A percentile compares a stretch with the other conserved stretches of the same genome.
Evolutionary conservation across 2,888 invertebrate species (phyloP).

Genomic region (Leucoptera coffeella): DNA sequence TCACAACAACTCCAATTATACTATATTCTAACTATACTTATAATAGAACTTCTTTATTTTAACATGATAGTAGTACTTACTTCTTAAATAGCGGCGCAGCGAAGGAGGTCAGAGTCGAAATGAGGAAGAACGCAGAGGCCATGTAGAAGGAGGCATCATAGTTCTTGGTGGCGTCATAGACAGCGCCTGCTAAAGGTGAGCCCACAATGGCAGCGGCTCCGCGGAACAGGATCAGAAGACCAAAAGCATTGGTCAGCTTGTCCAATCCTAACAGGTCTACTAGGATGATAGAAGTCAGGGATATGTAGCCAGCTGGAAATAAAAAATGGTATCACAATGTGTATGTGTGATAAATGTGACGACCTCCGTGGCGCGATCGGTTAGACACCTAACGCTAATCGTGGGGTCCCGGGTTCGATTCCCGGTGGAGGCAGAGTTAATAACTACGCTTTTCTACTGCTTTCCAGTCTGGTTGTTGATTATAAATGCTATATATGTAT

Average conservation of each 20-base stretch:
- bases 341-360: too few species aligned
- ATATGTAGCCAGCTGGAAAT: slow-evolving; percentile 87
- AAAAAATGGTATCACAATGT: too few species aligned
- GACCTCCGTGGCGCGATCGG: too few species aligned
- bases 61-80: slow-evolving; percentile 11
- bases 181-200: slow-evolving; percentile 77
- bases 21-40: too few species aligned
- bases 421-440: too few species aligned
- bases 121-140: slow-evolving; percentile 82
- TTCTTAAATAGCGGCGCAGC: slow-evolving; percentile 64
- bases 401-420: too few species aligned
- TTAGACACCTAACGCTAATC: too few species aligned
- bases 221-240: slow-evolving; percentile 89
- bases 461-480: too few species aligned
- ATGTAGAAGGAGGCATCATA: slow-evolving; percentile 90
- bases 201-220: slow-evolving; percentile 90
- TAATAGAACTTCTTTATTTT: neutral
- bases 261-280: slow-evolving; percentile 94
- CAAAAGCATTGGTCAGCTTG: slow-evolving; percentile 95
- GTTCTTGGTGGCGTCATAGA: slow-evolving; percentile 80
- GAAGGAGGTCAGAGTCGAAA: slow-evolving; percentile 81
- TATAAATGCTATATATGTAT: too few species aligned
- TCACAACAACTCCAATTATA: neutral
- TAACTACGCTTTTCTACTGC: too few species aligned
- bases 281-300: slow-evolving; percentile 94